Evolutionary conservation across 2,113 vertebrate species (phyloP).

Genomic region (Anser cygnoides): DNA sequence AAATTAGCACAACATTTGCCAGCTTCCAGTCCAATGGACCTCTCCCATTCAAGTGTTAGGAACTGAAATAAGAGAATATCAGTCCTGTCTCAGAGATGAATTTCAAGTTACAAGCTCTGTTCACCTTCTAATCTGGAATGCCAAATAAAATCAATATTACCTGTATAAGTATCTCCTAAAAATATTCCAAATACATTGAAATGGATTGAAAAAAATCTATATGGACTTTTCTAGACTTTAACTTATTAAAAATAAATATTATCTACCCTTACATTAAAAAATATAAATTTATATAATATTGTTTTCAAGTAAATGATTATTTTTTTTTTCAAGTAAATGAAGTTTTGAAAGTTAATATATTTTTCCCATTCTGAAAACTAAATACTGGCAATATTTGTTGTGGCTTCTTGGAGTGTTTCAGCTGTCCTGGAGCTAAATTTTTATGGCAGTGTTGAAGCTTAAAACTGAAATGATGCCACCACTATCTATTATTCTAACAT

Average conservation of each 20-base stretch:
- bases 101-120: not conserved
- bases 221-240: not conserved
- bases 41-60: not conserved
- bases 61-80: not conserved
- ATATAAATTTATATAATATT: not conserved
- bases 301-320: not conserved
- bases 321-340: not conserved
- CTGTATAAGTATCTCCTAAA: not conserved
- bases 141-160: not conserved
- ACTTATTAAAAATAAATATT: not conserved
- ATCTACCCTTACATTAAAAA: not conserved
- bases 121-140: not conserved
- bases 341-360: not conserved
- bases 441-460: not conserved
- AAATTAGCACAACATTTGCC: too few relatives aligned
- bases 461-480: not conserved
- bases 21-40: too few relatives aligned
- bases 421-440: not conserved
- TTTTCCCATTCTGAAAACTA: not conserved
- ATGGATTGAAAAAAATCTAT: not conserved
- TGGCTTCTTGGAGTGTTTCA: not conserved
- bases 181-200: not conserved
- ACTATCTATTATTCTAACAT: accelerated
- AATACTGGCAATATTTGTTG: not conserved
- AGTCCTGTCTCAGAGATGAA: not conserved